Evolutionary conservation across 1,140 invertebrate genomes (phyloP).

Genomic region (Uloborus diversus): DNA sequence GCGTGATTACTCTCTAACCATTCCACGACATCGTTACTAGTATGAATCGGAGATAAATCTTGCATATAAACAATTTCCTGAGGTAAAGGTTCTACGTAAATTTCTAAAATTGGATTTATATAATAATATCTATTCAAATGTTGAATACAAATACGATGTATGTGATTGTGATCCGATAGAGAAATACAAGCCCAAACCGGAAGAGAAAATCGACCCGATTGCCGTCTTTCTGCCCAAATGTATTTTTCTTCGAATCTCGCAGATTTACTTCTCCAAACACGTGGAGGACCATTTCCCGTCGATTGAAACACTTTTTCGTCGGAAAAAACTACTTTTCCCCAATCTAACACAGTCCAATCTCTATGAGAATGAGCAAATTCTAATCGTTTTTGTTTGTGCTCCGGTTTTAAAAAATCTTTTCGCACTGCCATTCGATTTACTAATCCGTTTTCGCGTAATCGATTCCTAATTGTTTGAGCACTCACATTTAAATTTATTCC

Average conservation of each 20-base stretch:
- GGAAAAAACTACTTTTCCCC: constrained; percentile 4
- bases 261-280: neutral
- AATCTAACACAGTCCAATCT: neutral
- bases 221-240: neutral
- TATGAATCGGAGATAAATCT: constrained; percentile 25
- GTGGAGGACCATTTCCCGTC: neutral
- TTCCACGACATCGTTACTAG: neutral
- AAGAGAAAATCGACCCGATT: neutral
- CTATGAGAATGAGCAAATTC: neutral
- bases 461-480: neutral
- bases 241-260: neutral
- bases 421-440: neutral
- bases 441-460: neutral
- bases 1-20: neutral
- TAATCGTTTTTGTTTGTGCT: neutral
- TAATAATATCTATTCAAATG: neutral
- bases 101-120: neutral
- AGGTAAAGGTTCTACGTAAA: neutral
- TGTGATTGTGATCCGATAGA: neutral
- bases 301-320: constrained; percentile 20
- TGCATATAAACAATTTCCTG: constrained; percentile 3
- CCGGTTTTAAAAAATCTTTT: neutral
- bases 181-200: neutral
- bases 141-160: neutral
- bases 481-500: neutral